phyloP scores from a whole-genome alignment of 2,797 vertebrate genomes.

The Atherinosoma microstoma region DNA sequence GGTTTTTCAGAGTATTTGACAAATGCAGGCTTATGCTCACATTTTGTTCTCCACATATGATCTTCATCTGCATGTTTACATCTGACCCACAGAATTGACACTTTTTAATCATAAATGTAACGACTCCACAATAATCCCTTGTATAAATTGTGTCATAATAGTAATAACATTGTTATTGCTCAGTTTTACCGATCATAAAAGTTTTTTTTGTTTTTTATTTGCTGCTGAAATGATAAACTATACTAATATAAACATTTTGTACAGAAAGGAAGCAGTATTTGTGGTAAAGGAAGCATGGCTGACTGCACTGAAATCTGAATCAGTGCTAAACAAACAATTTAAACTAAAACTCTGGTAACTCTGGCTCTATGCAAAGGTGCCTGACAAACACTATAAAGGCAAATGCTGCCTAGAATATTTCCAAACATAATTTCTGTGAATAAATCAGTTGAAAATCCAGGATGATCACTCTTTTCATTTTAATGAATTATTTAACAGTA shows the following conservation, averaged over 20 bases:
- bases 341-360: conserved; percentile 4
- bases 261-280: not conserved
- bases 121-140: not conserved
- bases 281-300: not conserved
- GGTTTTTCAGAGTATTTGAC: not conserved
- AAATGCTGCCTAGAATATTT: conserved; percentile 32
- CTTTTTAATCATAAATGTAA: not conserved
- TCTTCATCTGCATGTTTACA: not conserved
- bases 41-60: not conserved
- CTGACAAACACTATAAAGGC: conserved; percentile 28
- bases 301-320: not conserved
- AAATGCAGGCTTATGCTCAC: not conserved
- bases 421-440: conserved; percentile 28
- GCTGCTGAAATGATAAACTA: not conserved
- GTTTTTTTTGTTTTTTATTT: not conserved
- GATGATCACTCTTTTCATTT: conserved; percentile 28
- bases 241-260: not conserved
- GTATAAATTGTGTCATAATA: not conserved
- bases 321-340: not conserved
- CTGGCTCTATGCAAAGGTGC: not conserved
- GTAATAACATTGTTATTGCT: conserved; percentile 2
- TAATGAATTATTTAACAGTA: conserved; percentile 31
- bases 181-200: conserved; percentile 10
- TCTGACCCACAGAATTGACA: not conserved
- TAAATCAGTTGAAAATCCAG: conserved; percentile 27